Conservation (phyloP, 2,888 invertebrate genomes). For the Cosmorhoe ocellata region DNA sequence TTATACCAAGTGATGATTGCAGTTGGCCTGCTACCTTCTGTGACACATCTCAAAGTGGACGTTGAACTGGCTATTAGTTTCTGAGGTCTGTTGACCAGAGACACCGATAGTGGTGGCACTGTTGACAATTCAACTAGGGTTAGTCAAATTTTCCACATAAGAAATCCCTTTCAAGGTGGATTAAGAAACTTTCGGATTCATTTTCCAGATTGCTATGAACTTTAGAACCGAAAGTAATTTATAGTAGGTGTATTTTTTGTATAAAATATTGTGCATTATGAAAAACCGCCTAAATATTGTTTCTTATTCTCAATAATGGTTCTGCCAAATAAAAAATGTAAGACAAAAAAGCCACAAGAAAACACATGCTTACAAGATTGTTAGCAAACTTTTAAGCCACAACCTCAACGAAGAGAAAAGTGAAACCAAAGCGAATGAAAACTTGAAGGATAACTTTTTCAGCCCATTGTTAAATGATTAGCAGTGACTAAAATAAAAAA, state of each 20-base stretch:
- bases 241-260: background rate
- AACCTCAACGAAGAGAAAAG: conserved; percentile 10
- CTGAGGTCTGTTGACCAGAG: conserved; percentile 88
- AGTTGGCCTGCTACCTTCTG: conserved; percentile 92
- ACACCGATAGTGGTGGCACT: conserved; percentile 92
- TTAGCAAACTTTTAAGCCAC: conserved; percentile 23
- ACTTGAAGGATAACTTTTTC: conserved; percentile 25
- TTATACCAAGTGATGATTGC: conserved; percentile 92
- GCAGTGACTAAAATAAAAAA: conserved; percentile 13
- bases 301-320: too few relatives aligned
- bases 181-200: too few relatives aligned
- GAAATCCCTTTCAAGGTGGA: too few relatives aligned
- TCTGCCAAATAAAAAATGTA: background rate
- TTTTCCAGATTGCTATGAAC: too few relatives aligned
- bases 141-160: too few relatives aligned
- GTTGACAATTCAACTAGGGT: conserved; percentile 39
- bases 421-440: conserved; percentile 21
- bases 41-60: conserved; percentile 90
- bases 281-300: too few relatives aligned
- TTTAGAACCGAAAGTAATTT: too few relatives aligned
- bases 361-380: conserved; percentile 21
- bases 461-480: conserved; percentile 23
- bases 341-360: conserved; percentile 1
- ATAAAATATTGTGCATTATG: too few relatives aligned
- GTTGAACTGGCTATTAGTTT: conserved; percentile 89